Base-by-base conservation (phyloP, 1,140 invertebrate species). In the Apis mellifera region DNA sequence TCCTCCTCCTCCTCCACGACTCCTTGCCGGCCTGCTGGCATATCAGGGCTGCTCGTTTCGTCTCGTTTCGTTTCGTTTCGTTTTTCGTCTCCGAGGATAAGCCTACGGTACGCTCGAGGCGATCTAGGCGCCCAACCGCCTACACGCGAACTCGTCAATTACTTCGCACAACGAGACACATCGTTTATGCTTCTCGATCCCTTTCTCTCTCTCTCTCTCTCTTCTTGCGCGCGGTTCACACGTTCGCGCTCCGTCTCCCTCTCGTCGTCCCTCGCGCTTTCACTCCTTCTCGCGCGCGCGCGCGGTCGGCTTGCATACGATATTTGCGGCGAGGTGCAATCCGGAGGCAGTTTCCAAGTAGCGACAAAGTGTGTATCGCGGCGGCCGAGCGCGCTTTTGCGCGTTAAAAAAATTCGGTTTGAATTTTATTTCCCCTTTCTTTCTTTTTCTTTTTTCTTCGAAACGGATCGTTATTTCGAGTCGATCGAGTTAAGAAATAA, bases 91-190 rank as follows among this genome's bases (percentile, higher is more conserved):
- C 86, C 73, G 70, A 75, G 83, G 86, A 88, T 86, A 88, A 89
- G 84, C 84, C 85, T 85, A 83, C 75, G 80, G 81, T 85, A 69
- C 64, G 91, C 91, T 89, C 82, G 83, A 76, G 91, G 90, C 91
- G 84, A 91, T 92, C 89, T 91, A 91, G 90, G 88, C 90, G 88
- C 88, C 87, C 82, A 80, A 87, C 87, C 89, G 89, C 91, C 91
- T 90, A 92, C 91, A 91, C 90, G 89, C 90, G 90, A 91, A 90
- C 90, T 92, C 91, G 90, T 92, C 91, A 92, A 92, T 92, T 92
- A 92, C 91, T 91, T 91, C 86, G 90, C 90, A 92, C 91, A 92
- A 92, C 91, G 91, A 92, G 91, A 91, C 87, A 88, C 87, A 89
- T 89, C 87, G 86, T 89, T 89, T 84, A 87, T 91, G 88, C 84